phyloP scores from a whole-genome alignment of 1,140 invertebrate genomes.

The Lasioglossum albipes region DNA sequence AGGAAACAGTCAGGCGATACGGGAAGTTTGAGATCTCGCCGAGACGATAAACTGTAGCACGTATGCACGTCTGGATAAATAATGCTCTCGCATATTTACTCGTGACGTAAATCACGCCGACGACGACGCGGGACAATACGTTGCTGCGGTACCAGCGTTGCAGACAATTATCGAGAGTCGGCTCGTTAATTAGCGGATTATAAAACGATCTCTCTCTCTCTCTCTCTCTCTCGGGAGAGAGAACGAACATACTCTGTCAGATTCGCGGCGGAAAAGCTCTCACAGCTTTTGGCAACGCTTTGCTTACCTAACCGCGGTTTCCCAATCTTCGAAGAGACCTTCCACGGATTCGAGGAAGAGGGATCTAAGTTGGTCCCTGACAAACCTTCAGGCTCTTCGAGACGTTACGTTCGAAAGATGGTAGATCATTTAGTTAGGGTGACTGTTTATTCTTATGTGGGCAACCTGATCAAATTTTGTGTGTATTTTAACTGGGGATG shows the following conservation, averaged over 20 bases:
- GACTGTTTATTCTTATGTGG: too few species aligned
- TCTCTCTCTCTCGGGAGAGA: too few species aligned
- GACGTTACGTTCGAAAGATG: too few species aligned
- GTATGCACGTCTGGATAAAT: not conserved
- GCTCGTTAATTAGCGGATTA: not conserved
- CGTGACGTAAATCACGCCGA: not conserved
- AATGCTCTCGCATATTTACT: not conserved
- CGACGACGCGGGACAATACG: too few species aligned
- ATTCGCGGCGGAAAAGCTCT: not conserved
- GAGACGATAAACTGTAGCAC: conserved; percentile 8
- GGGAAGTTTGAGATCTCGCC: not conserved
- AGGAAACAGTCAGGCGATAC: conserved; percentile 6
- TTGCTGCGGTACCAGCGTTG: not conserved
- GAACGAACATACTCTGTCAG: not conserved
- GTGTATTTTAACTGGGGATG: too few species aligned
- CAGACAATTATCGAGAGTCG: not conserved
- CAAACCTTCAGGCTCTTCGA: not conserved
- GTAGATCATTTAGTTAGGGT: too few species aligned
- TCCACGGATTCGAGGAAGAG: not conserved
- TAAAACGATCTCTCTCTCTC: too few species aligned
- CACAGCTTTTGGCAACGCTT: not conserved
- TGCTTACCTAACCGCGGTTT: conserved; percentile 1
- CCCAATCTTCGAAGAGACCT: not conserved
- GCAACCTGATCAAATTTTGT: too few species aligned
- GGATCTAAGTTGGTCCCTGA: not conserved